Conservation (phyloP, 2,113 vertebrate genomes). For the Kryptolebias marmoratus region DNA sequence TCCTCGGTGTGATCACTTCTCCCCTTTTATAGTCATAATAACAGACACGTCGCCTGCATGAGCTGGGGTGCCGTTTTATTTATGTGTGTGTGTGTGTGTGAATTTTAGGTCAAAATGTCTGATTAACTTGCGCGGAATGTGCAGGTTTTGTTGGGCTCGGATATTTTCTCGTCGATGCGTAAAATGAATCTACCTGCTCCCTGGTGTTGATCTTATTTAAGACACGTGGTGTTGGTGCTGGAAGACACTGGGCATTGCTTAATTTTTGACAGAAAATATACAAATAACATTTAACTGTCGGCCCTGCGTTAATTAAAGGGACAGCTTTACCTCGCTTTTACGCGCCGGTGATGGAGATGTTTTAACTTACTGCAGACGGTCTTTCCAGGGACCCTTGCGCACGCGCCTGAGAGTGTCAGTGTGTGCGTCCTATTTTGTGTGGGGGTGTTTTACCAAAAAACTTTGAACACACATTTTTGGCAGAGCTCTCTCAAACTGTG, state of each 20-base stretch:
- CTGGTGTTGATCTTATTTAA: background rate
- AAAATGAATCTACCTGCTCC: background rate
- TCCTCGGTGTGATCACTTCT: slow-evolving; percentile 18
- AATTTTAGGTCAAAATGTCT: slow-evolving; percentile 5
- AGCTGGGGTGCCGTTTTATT: background rate
- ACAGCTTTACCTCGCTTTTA: slow-evolving; percentile 7
- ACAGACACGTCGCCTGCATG: slow-evolving; percentile 21
- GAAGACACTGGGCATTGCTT: slow-evolving; percentile 7
- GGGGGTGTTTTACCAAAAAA: slow-evolving; percentile 40
- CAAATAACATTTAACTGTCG: slow-evolving; percentile 44
- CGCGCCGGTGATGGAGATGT: slow-evolving; percentile 29
- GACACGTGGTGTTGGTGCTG: background rate
- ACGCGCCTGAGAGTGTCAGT: background rate
- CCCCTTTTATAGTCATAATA: slow-evolving; percentile 22
- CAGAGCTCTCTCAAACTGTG: slow-evolving; percentile 64
- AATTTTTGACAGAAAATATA: slow-evolving; percentile 10
- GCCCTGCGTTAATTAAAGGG: slow-evolving; percentile 37
- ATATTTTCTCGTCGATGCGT: background rate
- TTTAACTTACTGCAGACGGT: background rate
- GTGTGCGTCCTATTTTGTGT: background rate
- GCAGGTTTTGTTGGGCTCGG: too few species aligned
- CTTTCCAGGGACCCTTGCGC: background rate
- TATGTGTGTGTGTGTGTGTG: slow-evolving; percentile 1
- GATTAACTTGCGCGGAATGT: background rate
- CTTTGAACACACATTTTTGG: slow-evolving; percentile 56